Evolutionary conservation across 2,797 vertebrate species (phyloP).

Genomic region (Kryptolebias ocellatus): DNA sequence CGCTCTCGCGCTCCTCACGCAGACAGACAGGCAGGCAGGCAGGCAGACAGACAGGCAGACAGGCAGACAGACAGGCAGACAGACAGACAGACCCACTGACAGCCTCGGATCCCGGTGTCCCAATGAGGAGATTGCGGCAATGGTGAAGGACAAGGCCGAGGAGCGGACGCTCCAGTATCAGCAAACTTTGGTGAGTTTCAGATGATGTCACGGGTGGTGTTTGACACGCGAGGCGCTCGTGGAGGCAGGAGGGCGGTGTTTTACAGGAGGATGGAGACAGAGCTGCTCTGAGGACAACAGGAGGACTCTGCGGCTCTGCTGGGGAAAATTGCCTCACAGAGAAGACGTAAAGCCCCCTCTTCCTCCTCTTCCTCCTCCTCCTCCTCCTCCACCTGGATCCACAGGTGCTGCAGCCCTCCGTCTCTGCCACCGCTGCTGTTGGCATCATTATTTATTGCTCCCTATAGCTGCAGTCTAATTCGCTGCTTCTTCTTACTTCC

Average conservation of each 20-base stretch:
- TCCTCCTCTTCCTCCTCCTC: not conserved
- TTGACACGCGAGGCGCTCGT: constrained; percentile 11
- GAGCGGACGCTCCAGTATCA: constrained; percentile 80
- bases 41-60: too few species aligned
- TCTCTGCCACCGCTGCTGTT: not conserved
- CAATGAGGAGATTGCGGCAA: constrained; percentile 69
- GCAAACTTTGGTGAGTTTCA: constrained; percentile 84
- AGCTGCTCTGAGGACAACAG: constrained; percentile 25
- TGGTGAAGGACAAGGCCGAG: constrained; percentile 77
- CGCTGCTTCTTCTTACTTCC: too few species aligned
- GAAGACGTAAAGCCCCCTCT: not conserved
- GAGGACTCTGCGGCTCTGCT: not conserved
- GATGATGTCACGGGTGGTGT: constrained; percentile 31
- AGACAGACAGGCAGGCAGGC: too few species aligned
- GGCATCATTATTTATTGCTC: too few species aligned
- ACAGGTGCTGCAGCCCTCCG: constrained; percentile 70
- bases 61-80: not conserved
- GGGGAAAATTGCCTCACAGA: not conserved
- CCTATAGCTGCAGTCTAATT: too few species aligned
- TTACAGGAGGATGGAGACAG: constrained; percentile 27
- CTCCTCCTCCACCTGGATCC: constrained; percentile 59
- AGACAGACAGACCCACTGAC: too few species aligned
- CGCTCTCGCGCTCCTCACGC: constrained; percentile 15
- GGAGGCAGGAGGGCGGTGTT: constrained; percentile 1
- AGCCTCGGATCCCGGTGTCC: constrained; percentile 23